These are phyloP conservation scores for Allobates femoralis DNA, from an alignment of 2,797 vertebrate genomes.

Conservation along the genomic window DNA sequence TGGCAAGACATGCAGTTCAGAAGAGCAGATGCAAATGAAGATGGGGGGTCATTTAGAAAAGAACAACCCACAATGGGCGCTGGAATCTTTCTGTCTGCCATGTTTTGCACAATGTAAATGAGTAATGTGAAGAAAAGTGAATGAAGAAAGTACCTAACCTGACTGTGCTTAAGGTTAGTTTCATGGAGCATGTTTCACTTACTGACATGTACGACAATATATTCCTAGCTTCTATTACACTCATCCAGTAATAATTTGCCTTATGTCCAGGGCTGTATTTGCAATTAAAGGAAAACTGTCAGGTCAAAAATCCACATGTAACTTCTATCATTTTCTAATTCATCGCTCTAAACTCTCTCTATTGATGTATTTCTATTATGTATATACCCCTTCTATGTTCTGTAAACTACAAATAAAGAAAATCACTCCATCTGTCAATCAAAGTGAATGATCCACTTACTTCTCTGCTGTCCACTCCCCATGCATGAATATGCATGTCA, in stretches of 20 bases:
- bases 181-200: conserved; percentile 2
- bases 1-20: conserved; percentile 9
- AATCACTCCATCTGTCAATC: too few relatives aligned
- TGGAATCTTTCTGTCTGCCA: conserved; percentile 29
- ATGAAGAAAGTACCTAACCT: background rate
- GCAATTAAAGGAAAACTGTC: too few relatives aligned
- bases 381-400: too few relatives aligned
- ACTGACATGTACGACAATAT: conserved; percentile 26
- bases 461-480: too few relatives aligned
- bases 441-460: too few relatives aligned
- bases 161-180: background rate
- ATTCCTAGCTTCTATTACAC: conserved; percentile 24
- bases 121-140: background rate
- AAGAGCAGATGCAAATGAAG: conserved; percentile 36
- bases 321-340: too few relatives aligned
- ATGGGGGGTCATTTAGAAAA: conserved; percentile 36
- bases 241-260: conserved; percentile 4
- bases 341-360: too few relatives aligned
- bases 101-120: background rate
- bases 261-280: background rate
- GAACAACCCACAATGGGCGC: conserved; percentile 21
- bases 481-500: too few relatives aligned
- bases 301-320: too few relatives aligned
- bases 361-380: too few relatives aligned
- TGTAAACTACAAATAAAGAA: too few relatives aligned